Conservation (phyloP, 2,888 invertebrate species). For the Caenorhabditis doughertyi region DNA sequence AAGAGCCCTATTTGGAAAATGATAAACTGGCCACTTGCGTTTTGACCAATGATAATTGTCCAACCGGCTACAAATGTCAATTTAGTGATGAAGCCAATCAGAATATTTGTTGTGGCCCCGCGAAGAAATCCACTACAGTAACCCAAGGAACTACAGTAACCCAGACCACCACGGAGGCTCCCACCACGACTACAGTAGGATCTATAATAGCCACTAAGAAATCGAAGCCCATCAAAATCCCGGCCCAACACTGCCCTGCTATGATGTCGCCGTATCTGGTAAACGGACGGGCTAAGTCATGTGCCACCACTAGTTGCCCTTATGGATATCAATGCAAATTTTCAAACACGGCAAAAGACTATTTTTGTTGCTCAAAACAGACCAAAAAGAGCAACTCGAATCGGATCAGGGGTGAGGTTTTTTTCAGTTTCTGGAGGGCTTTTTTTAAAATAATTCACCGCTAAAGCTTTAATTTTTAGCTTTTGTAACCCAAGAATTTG, state of each 20-base stretch:
- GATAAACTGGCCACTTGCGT: constrained; percentile 51
- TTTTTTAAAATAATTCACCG: not conserved
- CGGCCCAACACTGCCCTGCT: constrained; percentile 66
- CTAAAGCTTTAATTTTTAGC: not conserved
- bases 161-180: not conserved
- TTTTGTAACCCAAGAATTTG: not conserved
- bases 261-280: constrained; percentile 70
- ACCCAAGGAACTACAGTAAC: too few species aligned
- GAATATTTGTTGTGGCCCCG: constrained; percentile 68
- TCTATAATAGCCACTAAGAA: constrained; percentile 43
- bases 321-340: constrained; percentile 74
- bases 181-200: constrained; percentile 31
- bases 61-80: constrained; percentile 66
- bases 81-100: constrained; percentile 57
- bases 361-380: constrained; percentile 72
- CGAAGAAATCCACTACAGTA: not conserved
- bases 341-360: constrained; percentile 63
- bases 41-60: constrained; percentile 66
- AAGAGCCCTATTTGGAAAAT: constrained; percentile 54
- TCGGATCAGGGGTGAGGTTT: constrained; percentile 36
- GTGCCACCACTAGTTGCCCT: constrained; percentile 70
- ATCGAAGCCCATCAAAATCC: constrained; percentile 14
- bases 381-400: constrained; percentile 63
- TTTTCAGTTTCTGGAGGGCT: not conserved
- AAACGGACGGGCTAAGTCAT: constrained; percentile 70